phyloP scores from a whole-genome alignment of 2,113 vertebrate species.

The Sardina pilchardus region DNA sequence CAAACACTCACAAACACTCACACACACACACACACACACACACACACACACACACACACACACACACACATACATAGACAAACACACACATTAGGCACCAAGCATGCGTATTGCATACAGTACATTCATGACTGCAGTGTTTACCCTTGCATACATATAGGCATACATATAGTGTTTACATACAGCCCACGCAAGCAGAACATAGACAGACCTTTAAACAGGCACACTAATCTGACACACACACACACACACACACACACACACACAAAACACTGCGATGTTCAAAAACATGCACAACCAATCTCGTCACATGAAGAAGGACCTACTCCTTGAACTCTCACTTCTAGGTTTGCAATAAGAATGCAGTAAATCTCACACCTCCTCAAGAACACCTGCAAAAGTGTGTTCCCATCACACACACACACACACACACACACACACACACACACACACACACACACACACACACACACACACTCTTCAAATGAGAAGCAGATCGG shows the following conservation, averaged over 20 bases:
- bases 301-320: neutral
- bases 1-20: constrained; percentile 37
- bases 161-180: neutral
- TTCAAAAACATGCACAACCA: neutral
- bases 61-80: neutral
- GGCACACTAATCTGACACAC: neutral
- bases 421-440: constrained; percentile 8
- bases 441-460: constrained; percentile 25
- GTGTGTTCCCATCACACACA: neutral
- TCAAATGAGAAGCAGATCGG: constrained; percentile 68
- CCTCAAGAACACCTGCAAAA: constrained; percentile 10
- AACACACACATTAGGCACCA: constrained; percentile 17
- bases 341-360: constrained; percentile 14
- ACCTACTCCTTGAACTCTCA: constrained; percentile 1
- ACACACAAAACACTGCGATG: neutral
- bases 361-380: constrained; percentile 6
- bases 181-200: neutral
- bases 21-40: constrained; percentile 6
- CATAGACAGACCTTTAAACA: neutral
- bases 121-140: neutral
- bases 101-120: constrained; percentile 27
- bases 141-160: neutral
- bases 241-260: neutral
- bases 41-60: neutral
- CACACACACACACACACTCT: constrained; percentile 30